Percentiles rank a stretch among this genome's conserved stretches.
Conservation (phyloP, 2,113 vertebrate species). For the Piaya cayana region DNA sequence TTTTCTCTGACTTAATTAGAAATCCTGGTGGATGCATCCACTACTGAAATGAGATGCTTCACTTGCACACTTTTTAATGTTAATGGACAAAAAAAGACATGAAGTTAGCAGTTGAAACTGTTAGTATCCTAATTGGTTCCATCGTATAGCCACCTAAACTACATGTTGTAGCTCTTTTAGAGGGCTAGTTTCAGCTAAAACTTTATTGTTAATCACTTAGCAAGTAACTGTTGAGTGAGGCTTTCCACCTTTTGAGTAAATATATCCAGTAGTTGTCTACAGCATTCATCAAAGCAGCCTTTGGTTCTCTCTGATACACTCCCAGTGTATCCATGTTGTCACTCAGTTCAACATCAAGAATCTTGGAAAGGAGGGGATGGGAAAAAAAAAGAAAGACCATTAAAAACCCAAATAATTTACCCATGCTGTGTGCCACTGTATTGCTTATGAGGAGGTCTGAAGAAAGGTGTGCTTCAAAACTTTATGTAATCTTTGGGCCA, state of each 20-base stretch:
- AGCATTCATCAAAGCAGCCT: not conserved
- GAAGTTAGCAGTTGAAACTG: not conserved
- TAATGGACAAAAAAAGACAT: not conserved
- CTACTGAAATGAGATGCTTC: not conserved
- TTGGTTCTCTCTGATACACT: not conserved
- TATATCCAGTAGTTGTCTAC: not conserved
- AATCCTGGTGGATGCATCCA: not conserved
- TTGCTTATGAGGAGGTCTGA: not conserved
- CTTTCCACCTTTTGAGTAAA: not conserved
- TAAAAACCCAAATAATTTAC: not conserved
- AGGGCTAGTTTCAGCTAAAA: not conserved
- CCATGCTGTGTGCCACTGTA: not conserved
- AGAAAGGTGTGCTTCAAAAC: not conserved
- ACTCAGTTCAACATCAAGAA: not conserved
- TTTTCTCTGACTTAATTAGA: conserved; percentile 12
- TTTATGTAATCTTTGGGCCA: not conserved
- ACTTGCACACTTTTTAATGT: not conserved
- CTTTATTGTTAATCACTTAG: not conserved
- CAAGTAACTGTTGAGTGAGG: not conserved
- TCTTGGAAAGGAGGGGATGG: not conserved
- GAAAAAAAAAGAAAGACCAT: not conserved
- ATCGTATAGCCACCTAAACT: not conserved
- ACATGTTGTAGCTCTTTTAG: not conserved
- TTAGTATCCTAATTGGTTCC: not conserved
- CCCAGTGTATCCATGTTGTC: not conserved